A percentile compares a stretch with the other conserved stretches of the same genome.
These are phyloP conservation scores for Heliconius hortense DNA, from an alignment of 2,888 invertebrate species.

Conservation along the genomic window DNA sequence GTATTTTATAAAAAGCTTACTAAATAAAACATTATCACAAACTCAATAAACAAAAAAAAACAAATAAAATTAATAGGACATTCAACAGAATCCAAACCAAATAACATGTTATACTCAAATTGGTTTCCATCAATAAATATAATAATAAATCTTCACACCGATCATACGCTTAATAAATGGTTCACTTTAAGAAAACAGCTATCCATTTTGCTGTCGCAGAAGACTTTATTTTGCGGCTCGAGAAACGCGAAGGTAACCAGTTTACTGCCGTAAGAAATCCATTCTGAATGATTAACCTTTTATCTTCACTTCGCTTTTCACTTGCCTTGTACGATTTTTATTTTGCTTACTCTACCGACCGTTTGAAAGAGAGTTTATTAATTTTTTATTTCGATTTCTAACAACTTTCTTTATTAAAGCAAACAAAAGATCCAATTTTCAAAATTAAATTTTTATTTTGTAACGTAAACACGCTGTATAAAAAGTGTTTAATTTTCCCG, in stretches of 20 bases:
- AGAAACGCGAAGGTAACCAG: conserved; percentile 55
- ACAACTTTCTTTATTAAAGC: neutral
- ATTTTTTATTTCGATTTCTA: neutral
- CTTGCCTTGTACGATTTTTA: conserved; percentile 37
- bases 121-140: conserved; percentile 19
- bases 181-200: conserved; percentile 58
- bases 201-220: conserved; percentile 59
- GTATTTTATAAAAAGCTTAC: too few relatives aligned
- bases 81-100: neutral
- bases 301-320: conserved; percentile 54
- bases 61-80: neutral
- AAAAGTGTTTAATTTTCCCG: neutral
- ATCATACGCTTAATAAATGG: conserved; percentile 56
- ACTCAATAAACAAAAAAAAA: neutral
- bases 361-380: neutral
- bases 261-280: conserved; percentile 60
- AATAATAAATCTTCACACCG: conserved; percentile 33
- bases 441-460: neutral
- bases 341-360: neutral
- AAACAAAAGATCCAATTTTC: neutral
- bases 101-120: neutral
- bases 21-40: too few relatives aligned
- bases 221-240: conserved; percentile 56
- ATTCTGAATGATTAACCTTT: conserved; percentile 63
- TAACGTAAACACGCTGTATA: neutral